These are phyloP conservation scores for Ecliptopera silaceata DNA, from an alignment of 2,888 invertebrate genomes.

Conservation along the genomic window DNA sequence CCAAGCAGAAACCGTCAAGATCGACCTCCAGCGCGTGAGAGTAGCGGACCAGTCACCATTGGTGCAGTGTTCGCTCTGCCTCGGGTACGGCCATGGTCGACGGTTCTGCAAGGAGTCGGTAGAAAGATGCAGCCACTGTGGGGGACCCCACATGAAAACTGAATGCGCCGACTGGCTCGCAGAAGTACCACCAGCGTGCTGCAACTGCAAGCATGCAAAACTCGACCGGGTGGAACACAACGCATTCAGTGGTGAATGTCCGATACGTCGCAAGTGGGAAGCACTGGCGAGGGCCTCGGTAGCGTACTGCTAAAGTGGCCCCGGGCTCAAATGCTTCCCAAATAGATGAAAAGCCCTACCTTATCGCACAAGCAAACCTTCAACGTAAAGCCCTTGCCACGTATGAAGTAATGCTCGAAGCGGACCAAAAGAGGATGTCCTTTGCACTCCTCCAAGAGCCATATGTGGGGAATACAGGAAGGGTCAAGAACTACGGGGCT, in stretches of 20 bases:
- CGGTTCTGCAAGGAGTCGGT: no score
- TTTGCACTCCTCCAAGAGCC: no score
- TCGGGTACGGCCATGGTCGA: no score
- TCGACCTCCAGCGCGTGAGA: slow-evolving; percentile 29
- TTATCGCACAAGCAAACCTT: neutral
- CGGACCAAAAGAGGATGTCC: no score
- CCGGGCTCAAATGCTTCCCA: no score
- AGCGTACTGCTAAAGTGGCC: no score
- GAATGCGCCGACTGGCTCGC: neutral
- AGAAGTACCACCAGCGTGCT: neutral
- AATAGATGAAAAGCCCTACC: neutral
- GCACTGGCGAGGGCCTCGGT: slow-evolving; percentile 1
- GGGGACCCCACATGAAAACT: no score
- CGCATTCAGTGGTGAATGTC: slow-evolving; percentile 17
- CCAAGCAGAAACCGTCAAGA: slow-evolving; percentile 20
- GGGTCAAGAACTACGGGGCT: neutral
- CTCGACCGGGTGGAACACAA: slow-evolving; percentile 14
- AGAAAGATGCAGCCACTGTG: no score
- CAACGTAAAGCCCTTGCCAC: neutral
- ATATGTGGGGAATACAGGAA: no score
- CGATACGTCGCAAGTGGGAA: slow-evolving; percentile 22
- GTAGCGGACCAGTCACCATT: slow-evolving; percentile 33
- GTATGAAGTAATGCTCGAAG: neutral
- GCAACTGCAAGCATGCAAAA: slow-evolving; percentile 15
- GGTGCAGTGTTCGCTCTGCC: slow-evolving; percentile 18